phyloP scores from a whole-genome alignment of 2,113 vertebrate genomes.

The Pseudopodoces humilis region DNA sequence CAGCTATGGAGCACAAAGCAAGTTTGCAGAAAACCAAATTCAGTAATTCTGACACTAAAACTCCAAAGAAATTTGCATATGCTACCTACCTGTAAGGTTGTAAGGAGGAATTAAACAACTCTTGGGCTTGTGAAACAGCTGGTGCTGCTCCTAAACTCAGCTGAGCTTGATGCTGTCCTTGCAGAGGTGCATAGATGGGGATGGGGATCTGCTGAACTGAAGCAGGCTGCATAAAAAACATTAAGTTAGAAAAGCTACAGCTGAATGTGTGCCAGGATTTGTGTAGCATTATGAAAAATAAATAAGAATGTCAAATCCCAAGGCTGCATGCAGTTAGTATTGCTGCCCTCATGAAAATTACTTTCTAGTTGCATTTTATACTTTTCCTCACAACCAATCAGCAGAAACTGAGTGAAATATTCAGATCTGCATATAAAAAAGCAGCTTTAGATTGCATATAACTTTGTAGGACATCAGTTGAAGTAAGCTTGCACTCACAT shows the following conservation, averaged over 20 bases:
- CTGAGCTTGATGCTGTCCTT: conserved; percentile 90
- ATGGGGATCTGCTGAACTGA: conserved; percentile 97
- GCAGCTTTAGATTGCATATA: neutral
- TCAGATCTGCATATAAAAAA: neutral
- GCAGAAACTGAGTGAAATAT: neutral
- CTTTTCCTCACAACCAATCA: neutral
- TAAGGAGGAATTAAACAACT: conserved; percentile 92
- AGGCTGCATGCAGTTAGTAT: neutral
- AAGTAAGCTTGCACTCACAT: neutral
- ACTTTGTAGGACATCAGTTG: neutral
- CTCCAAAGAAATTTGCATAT: neutral
- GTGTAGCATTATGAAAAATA: neutral
- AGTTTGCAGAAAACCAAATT: neutral
- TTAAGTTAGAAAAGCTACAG: neutral
- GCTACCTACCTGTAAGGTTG: conserved; percentile 88
- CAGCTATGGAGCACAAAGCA: neutral
- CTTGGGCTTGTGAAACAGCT: conserved; percentile 93
- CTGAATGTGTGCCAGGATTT: neutral
- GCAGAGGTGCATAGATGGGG: conserved; percentile 91
- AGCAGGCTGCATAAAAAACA: conserved; percentile 74
- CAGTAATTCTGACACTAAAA: neutral
- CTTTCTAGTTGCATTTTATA: neutral
- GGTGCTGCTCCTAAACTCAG: conserved; percentile 88
- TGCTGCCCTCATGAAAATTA: neutral
- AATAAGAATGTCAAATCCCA: neutral